Evolutionary conservation across 2,888 invertebrate species (phyloP).

Genomic region (Hydroisotoma schaefferi): DNA sequence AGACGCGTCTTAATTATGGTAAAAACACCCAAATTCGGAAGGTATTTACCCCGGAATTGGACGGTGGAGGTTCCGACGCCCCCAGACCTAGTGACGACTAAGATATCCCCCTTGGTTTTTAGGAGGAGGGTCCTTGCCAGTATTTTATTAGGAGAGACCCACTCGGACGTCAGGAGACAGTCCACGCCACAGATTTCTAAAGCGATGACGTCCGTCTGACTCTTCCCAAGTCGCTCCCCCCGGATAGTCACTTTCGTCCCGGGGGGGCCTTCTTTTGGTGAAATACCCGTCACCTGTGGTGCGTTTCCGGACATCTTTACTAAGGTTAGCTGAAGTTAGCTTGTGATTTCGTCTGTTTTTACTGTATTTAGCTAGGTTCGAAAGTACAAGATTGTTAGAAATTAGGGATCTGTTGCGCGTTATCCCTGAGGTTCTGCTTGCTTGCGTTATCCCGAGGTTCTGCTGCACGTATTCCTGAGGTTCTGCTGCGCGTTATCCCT

Average conservation of each 20-base stretch:
- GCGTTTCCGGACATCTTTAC: conserved; percentile 43
- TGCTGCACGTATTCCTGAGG: too few species aligned
- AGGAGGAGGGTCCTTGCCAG: conserved; percentile 91
- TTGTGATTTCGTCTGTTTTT: too few species aligned
- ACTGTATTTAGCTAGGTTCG: too few species aligned
- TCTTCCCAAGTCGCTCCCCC: conserved; percentile 89
- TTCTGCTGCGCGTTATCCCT: too few species aligned
- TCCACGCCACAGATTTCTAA: conserved; percentile 93
- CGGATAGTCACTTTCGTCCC: conserved; percentile 92
- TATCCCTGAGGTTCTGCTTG: too few species aligned
- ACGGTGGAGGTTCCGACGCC: conserved; percentile 86
- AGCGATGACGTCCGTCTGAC: conserved; percentile 81
- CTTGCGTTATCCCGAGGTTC: too few species aligned
- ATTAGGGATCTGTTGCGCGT: too few species aligned
- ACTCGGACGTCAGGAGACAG: conserved; percentile 91
- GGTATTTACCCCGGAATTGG: conserved; percentile 80
- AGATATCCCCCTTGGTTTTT: conserved; percentile 85
- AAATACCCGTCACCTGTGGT: conserved; percentile 91
- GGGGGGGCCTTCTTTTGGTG: conserved; percentile 97
- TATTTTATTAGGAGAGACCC: conserved; percentile 97
- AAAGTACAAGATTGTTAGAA: too few species aligned
- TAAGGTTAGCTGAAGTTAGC: too few species aligned
- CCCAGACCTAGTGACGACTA: conserved; percentile 79
- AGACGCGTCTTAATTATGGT: too few species aligned
- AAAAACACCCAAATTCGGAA: too few species aligned